Conservation (phyloP, 1,140 invertebrate species). For the Ceratitis capitata region DNA sequence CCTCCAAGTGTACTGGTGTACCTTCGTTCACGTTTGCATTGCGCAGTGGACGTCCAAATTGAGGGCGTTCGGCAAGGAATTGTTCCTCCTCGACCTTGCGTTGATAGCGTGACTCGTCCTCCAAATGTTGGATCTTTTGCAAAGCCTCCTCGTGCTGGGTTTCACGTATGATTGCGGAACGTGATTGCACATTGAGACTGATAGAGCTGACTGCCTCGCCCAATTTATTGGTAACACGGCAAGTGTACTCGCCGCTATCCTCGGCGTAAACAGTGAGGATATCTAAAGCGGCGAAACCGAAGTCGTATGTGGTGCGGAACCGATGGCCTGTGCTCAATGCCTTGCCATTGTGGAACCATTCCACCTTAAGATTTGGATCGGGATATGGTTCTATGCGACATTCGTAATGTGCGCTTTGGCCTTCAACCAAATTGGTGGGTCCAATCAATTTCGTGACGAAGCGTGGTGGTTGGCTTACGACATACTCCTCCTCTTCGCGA, state of each 20-base stretch:
- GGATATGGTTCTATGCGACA: slow-evolving; percentile 95
- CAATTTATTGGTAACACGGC: slow-evolving; percentile 86
- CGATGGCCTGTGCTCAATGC: slow-evolving; percentile 90
- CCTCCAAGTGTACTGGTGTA: slow-evolving; percentile 93
- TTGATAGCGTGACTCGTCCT: slow-evolving; percentile 84
- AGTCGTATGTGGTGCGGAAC: slow-evolving; percentile 92
- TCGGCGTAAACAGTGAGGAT: slow-evolving; percentile 92
- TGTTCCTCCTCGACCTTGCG: slow-evolving; percentile 77
- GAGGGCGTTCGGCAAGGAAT: slow-evolving; percentile 82
- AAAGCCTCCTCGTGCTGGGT: slow-evolving; percentile 94
- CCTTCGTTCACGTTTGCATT: slow-evolving; percentile 88
- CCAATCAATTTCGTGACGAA: slow-evolving; percentile 90
- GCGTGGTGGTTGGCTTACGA: slow-evolving; percentile 82
- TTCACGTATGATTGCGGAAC: slow-evolving; percentile 88
- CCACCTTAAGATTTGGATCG: slow-evolving; percentile 90
- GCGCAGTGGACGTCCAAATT: slow-evolving; percentile 87
- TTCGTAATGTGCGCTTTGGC: slow-evolving; percentile 94
- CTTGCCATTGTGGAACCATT: slow-evolving; percentile 95
- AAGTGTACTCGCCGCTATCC: slow-evolving; percentile 93
- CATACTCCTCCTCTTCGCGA: slow-evolving; percentile 82
- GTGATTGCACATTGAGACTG: slow-evolving; percentile 82
- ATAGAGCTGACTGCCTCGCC: slow-evolving; percentile 84
- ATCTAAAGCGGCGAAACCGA: slow-evolving; percentile 94
- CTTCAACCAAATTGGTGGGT: slow-evolving; percentile 81
- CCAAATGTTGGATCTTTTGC: slow-evolving; percentile 90